Conservation (phyloP, 92 coral and sea anemone genomes). For the Phenganax stokvisi region DNA sequence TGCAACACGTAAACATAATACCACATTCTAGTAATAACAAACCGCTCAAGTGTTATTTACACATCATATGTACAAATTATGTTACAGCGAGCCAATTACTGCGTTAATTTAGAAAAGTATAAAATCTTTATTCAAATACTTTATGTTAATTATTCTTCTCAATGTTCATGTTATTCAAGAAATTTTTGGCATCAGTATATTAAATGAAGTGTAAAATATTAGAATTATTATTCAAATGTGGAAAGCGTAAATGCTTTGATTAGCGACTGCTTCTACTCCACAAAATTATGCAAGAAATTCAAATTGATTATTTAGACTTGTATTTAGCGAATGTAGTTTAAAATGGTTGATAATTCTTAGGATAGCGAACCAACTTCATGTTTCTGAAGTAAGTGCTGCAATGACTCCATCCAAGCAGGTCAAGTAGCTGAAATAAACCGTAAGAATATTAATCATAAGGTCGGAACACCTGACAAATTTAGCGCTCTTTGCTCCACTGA, state of each 20-base stretch:
- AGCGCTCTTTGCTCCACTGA: not conserved
- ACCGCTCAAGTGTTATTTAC: too few relatives aligned
- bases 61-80: not conserved
- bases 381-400: conserved; percentile 61
- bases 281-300: not conserved
- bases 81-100: not conserved
- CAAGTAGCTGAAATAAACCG: conserved; percentile 64
- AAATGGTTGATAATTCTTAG: conserved; percentile 68
- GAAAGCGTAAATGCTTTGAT: not conserved
- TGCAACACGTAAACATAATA: too few relatives aligned
- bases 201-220: conserved; percentile 19
- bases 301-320: conserved; percentile 3
- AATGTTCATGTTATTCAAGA: conserved; percentile 3
- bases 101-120: not conserved
- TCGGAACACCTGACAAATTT: not conserved
- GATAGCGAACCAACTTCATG: conserved; percentile 69
- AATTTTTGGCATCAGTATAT: conserved; percentile 2
- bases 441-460: not conserved
- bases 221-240: conserved; percentile 4
- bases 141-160: not conserved
- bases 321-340: conserved; percentile 34
- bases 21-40: too few relatives aligned
- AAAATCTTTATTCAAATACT: conserved; percentile 4
- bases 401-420: conserved; percentile 77
- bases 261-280: not conserved